These are phyloP conservation scores for Micromesistius poutassou DNA, from an alignment of 2,797 vertebrate genomes.

Conservation along the genomic window DNA sequence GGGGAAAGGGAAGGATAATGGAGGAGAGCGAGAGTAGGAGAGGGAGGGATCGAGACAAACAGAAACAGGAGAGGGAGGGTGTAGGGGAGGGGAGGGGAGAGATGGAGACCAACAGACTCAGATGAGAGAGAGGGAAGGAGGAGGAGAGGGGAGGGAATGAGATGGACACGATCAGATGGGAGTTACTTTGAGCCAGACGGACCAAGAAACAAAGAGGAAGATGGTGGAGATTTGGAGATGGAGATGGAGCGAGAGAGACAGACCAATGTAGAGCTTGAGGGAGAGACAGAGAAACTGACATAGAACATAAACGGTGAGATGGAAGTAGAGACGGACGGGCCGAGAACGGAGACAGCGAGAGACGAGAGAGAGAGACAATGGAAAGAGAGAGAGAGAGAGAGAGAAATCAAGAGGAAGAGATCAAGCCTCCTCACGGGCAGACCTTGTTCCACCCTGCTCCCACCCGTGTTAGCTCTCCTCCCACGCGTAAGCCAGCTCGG, in stretches of 20 bases:
- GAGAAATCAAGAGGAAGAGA: too few species aligned
- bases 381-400: background rate
- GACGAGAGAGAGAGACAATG: background rate
- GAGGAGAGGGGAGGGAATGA: background rate
- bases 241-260: background rate
- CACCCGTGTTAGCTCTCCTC: constrained; percentile 50
- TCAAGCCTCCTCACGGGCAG: too few species aligned
- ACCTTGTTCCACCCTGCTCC: too few species aligned
- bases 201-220: background rate
- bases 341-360: background rate
- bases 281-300: background rate
- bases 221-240: background rate
- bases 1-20: background rate
- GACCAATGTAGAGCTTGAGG: constrained; percentile 5
- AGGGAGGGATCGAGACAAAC: background rate
- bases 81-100: background rate
- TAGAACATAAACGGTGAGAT: background rate
- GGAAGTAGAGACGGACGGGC: background rate
- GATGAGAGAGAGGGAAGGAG: background rate
- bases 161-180: too few species aligned
- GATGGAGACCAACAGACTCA: background rate
- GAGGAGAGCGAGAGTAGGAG: background rate
- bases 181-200: background rate
- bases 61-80: too few species aligned
- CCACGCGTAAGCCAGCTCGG: constrained; percentile 57